phyloP scores from a whole-genome alignment of 2,113 vertebrate genomes.

The Heliornis fulica region DNA sequence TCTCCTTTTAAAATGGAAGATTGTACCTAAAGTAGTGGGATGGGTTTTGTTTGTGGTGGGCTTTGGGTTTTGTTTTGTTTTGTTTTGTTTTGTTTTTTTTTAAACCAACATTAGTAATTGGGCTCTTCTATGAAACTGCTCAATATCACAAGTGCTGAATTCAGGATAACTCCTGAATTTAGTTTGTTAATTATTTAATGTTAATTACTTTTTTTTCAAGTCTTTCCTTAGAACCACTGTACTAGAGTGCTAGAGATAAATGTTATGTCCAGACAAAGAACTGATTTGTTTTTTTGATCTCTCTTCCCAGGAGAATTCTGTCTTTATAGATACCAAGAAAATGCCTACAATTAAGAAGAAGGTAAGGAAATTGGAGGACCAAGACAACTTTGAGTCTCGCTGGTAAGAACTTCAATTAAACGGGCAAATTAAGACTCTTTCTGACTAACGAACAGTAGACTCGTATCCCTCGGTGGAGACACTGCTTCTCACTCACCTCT shows the following conservation, averaged over 20 bases:
- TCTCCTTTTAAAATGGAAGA: not conserved
- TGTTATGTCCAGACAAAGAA: not conserved
- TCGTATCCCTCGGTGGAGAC: too few relatives aligned
- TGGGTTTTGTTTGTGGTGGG: not conserved
- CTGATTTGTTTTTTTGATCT: not conserved
- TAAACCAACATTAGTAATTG: not conserved
- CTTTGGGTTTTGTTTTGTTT: too few relatives aligned
- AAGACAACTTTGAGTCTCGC: slow-evolving; percentile 92
- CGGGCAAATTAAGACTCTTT: not conserved
- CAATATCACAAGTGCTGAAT: not conserved
- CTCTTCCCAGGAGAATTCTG: slow-evolving; percentile 83
- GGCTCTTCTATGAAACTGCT: not conserved
- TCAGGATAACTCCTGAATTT: not conserved
- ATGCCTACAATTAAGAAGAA: slow-evolving; percentile 96
- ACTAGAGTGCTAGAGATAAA: not conserved
- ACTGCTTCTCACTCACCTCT: not conserved
- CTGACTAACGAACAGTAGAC: too few relatives aligned
- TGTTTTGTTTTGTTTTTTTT: too few relatives aligned
- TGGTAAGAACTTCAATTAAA: slow-evolving; percentile 77
- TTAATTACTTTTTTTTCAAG: not conserved
- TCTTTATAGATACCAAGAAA: slow-evolving; percentile 97
- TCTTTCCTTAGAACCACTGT: not conserved
- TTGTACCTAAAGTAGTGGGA: not conserved
- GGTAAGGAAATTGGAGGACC: slow-evolving; percentile 95
- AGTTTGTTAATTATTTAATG: not conserved